These are phyloP conservation scores for Megalurothrips usitatus DNA, from an alignment of 2,888 invertebrate species.

Conservation along the genomic window DNA sequence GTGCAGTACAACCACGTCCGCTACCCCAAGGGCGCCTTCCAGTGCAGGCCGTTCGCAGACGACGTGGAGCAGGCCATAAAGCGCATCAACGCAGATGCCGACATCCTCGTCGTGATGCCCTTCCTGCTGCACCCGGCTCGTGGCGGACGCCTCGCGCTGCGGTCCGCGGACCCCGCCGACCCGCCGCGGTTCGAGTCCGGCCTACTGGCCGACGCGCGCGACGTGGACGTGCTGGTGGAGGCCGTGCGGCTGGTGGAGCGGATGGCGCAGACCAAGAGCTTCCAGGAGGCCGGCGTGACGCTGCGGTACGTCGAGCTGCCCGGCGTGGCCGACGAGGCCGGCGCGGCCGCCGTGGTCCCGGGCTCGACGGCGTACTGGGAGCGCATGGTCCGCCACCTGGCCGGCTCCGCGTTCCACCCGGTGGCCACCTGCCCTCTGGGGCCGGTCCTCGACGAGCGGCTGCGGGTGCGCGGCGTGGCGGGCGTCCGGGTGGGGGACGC, in stretches of 20 bases:
- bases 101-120: background rate
- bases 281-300: constrained; percentile 7
- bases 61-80: constrained; percentile 10
- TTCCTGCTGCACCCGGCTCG: background rate
- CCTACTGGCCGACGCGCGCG: background rate
- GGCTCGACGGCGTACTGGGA: background rate
- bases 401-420: constrained; percentile 4
- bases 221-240: constrained; percentile 3
- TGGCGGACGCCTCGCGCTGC: background rate
- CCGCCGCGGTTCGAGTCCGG: background rate
- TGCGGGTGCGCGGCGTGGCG: background rate
- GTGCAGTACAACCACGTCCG: constrained; percentile 2
- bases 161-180: background rate
- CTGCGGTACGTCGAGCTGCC: constrained; percentile 4
- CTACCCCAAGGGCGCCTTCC: background rate
- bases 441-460: background rate
- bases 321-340: background rate
- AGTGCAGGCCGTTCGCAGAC: background rate
- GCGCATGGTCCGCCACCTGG: background rate
- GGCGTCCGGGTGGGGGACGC: constrained; percentile 2
- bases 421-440: background rate
- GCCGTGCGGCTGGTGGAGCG: background rate
- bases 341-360: background rate
- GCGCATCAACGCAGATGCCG: background rate
- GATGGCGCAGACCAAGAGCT: constrained; percentile 16